A percentile compares a stretch with the other conserved stretches of the same genome.
Conservation (phyloP, 1,140 invertebrate species). For the Ridgeia piscesae region DNA sequence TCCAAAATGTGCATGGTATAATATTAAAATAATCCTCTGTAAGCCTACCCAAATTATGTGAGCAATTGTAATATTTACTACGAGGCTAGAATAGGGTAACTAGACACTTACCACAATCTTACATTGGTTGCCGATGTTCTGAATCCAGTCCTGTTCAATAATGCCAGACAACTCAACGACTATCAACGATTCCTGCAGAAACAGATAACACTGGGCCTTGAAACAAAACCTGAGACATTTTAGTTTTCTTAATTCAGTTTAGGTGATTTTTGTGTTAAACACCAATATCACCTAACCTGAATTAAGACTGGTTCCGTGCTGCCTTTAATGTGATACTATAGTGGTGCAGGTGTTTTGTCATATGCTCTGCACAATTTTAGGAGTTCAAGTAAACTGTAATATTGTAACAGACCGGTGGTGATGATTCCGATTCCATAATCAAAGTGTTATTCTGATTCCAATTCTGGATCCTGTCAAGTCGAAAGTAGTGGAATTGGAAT, state of each 20-base stretch:
- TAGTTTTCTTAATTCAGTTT: neutral
- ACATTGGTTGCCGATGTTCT: conserved; percentile 7
- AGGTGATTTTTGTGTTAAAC: no score
- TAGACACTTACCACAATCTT: neutral
- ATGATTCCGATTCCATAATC: no score
- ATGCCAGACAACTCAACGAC: neutral
- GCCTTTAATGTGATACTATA: no score
- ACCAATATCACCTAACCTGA: no score
- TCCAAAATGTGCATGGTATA: neutral
- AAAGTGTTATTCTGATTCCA: no score
- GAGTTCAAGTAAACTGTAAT: no score
- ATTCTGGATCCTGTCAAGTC: no score
- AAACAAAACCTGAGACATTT: neutral
- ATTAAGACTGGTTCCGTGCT: no score
- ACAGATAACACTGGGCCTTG: neutral
- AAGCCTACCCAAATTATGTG: neutral
- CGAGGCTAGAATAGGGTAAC: neutral
- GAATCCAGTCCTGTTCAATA: conserved; percentile 10
- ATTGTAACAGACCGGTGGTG: no score
- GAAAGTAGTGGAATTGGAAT: no score
- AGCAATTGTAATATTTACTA: neutral
- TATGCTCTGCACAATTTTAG: no score
- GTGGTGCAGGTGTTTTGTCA: no score
- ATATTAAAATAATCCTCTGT: neutral
- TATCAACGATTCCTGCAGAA: neutral